Percentiles rank a stretch among this genome's conserved stretches.
Evolutionary conservation across 2,113 vertebrate genomes (phyloP).

Genomic region (Tinamus guttatus): DNA sequence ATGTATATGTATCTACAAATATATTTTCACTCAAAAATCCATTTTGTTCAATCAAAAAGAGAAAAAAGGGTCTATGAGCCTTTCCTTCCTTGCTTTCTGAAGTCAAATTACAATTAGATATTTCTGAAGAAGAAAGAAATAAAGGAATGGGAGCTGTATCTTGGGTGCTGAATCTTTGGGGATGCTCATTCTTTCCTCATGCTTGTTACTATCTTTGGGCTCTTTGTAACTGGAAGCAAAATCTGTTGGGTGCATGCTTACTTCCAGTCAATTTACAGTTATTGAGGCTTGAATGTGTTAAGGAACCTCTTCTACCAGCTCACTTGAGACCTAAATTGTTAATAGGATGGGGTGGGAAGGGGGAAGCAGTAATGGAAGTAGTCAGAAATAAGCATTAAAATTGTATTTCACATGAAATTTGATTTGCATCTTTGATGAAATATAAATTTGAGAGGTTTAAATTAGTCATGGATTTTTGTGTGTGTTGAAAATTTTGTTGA

Average conservation of each 20-base stretch:
- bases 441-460: constrained; percentile 5
- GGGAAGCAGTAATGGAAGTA: constrained; percentile 3
- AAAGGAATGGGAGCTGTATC: neutral
- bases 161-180: neutral
- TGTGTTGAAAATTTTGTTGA: neutral
- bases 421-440: constrained; percentile 31
- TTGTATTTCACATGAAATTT: constrained; percentile 15
- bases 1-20: neutral
- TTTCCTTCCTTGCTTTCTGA: neutral
- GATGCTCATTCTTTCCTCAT: neutral
- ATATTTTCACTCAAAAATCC: neutral
- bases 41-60: neutral
- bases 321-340: neutral
- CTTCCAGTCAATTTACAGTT: neutral
- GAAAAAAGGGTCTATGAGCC: neutral
- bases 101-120: neutral
- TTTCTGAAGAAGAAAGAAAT: neutral
- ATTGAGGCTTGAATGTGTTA: neutral
- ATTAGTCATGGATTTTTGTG: neutral
- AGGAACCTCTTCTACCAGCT: neutral
- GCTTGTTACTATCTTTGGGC: neutral
- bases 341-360: rapidly evolving
- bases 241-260: neutral
- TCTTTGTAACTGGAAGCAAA: neutral
- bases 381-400: constrained; percentile 13